Evolutionary conservation across 2,113 vertebrate genomes (phyloP), one percentile per base, ranked within the genome.

Genomic region (Poecile atricapillus): DNA sequence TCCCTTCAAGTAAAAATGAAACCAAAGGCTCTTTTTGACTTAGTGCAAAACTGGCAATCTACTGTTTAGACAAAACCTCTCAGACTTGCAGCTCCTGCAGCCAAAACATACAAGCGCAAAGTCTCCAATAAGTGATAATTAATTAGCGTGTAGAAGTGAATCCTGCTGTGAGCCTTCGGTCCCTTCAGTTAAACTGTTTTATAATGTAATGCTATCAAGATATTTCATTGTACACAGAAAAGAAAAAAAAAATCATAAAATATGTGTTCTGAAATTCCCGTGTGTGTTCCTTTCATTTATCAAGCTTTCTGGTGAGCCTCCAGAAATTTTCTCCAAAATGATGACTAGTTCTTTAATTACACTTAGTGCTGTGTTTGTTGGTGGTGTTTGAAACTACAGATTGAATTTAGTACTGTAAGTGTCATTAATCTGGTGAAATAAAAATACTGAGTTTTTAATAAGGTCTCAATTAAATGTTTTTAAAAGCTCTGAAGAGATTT

Each of bases 391-490:
- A 82, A 96, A 80, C 65, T 92, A 46, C 70, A 80, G 93, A 76
- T 67, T 96, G 73, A 93, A 89, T 96, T 95, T 79, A 90, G 74
- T 92, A 92, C 60, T 58, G 33, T 62, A 91, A 89, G 75, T 79
- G 70, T 73, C 90, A 82, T 95, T 95, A 89, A 95, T 96, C 92
- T 94, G 60, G 53, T 81, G 85, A 93, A 95, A 93, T 93, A 95
- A 94, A 95, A 95, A 93, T 81, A 88, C 82, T 2, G 15, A 65
- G 70, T 58, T 93, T 95, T 94, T 89, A 93, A 92, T 95, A 93
- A 90, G 78, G 63, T 74, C 58, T 77, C 76, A 88, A 78, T 85
- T 71, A 95, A 94, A 83, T 96, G 85, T 93, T 95, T 96, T 94
- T 92, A 89, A 94, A 87, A 69, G 86, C 71, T 90, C 76, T 53